These are phyloP conservation scores for Julus scandinavius DNA, from an alignment of 2,888 invertebrate species.

Conservation along the genomic window DNA sequence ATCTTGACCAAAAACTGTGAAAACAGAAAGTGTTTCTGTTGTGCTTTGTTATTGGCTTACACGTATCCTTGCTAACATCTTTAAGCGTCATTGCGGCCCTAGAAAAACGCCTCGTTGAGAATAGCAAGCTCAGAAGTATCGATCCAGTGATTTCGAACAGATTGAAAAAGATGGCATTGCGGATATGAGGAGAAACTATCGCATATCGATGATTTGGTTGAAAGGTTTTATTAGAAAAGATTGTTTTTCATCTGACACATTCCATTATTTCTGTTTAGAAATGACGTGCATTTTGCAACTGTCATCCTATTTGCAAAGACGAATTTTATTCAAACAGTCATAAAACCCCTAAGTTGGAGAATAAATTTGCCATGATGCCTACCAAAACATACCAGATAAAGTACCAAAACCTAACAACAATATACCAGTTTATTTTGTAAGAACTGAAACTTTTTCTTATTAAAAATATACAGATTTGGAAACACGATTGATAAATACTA, in stretches of 20 bases:
- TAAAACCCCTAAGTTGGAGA: too few species aligned
- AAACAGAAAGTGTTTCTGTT: neutral
- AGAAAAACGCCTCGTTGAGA: neutral
- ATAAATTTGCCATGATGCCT: too few species aligned
- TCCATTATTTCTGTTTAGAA: conserved; percentile 18
- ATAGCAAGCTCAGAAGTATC: neutral
- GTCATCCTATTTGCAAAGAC: too few species aligned
- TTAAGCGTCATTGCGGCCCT: neutral
- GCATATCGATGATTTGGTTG: conserved; percentile 2
- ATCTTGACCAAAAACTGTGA: neutral
- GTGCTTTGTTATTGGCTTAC: conserved; percentile 11
- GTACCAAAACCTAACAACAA: too few species aligned
- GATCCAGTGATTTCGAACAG: neutral
- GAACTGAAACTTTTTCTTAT: too few species aligned
- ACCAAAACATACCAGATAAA: too few species aligned
- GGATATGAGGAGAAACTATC: neutral
- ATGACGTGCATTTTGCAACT: neutral
- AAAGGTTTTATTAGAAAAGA: conserved; percentile 10
- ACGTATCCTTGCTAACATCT: neutral
- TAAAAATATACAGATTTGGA: too few species aligned
- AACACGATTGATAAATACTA: too few species aligned
- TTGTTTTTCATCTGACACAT: neutral
- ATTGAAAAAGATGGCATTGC: conserved; percentile 1
- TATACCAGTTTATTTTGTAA: too few species aligned
- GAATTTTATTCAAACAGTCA: too few species aligned